Conservation (phyloP, 2,888 invertebrate species). For the Conchocele bisecta region DNA sequence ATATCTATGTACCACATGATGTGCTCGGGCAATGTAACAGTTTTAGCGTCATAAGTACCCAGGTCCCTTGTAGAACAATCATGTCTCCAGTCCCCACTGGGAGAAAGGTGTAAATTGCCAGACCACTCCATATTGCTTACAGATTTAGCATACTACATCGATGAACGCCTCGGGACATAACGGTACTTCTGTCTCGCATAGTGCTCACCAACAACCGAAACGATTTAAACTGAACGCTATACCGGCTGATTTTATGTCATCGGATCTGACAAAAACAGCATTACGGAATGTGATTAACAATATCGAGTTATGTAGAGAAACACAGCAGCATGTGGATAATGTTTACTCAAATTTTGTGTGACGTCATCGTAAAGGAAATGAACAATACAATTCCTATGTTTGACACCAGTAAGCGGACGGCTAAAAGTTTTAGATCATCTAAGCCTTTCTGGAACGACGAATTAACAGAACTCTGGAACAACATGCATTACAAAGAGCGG, state of each 20-base stretch:
- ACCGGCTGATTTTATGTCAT: slow-evolving; percentile 9
- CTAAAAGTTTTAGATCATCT: too few species aligned
- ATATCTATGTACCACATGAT: slow-evolving; percentile 29
- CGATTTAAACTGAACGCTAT: slow-evolving; percentile 9
- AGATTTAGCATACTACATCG: too few species aligned
- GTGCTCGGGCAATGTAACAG: slow-evolving; percentile 7
- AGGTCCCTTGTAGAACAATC: background rate
- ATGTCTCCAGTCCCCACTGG: slow-evolving; percentile 4
- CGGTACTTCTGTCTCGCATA: too few species aligned
- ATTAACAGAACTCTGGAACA: too few species aligned
- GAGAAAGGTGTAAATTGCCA: slow-evolving; percentile 5
- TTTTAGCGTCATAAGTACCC: slow-evolving; percentile 14
- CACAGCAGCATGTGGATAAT: slow-evolving; percentile 7
- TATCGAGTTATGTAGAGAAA: slow-evolving; percentile 8
- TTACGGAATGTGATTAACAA: slow-evolving; percentile 7
- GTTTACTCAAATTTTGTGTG: slow-evolving; percentile 2
- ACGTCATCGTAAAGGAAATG: slow-evolving; percentile 6
- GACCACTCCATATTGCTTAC: slow-evolving; percentile 3
- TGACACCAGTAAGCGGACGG: too few species aligned
- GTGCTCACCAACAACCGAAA: background rate
- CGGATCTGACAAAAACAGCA: background rate
- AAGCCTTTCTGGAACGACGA: too few species aligned
- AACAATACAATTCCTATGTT: background rate
- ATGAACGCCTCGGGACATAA: too few species aligned
- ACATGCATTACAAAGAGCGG: too few species aligned